Evolutionary conservation across 2,113 vertebrate species (phyloP), one percentile per base, ranked within the genome.

Genomic region (Rhynchomys soricoides): DNA sequence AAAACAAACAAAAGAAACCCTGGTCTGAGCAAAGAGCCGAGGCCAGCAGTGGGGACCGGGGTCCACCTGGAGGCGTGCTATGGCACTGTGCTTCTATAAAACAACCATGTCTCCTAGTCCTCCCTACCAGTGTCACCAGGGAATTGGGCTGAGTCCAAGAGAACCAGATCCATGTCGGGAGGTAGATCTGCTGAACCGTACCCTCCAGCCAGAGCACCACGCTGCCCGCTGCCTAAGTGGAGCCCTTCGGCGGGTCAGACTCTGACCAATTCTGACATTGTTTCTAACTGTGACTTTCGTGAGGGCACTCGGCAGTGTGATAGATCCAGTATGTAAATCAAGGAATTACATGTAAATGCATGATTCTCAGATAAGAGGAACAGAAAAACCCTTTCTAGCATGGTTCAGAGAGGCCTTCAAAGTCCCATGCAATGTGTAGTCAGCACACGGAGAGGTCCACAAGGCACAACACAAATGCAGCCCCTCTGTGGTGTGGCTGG

Each of bases 171-270:
- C 64, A 88, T 37, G 82, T 2, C 6, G 1, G 50, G 3, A 34
- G 17, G 34, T 2, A 59, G 73, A 8, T n/a, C 13, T 7, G 1
- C 64, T 68, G 31, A 68, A 15, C 15, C 29, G 11, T 13, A 71
- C 68, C 16, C 5, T n/a, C 34, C 43, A 40, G 40, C 24, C 52
- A 29, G 13, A 59, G 52, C 1, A 0, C 0, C 3, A 0, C 0
- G 37, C 37, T 24, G 22, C 59, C 77, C 22, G 48, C 31, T 19
- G 15, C 43, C 85, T 4, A 24, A 6, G 13, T 8, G 13, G 8
- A 9, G 55, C 16, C 10, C 75, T 85, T 87, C 1, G 4, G 19
- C 34, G 37, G 1, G 1, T 0, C 10, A 26, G 6, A 52, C n/a
- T 57, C 94, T 88, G 40, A 88, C 3, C 77, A 24, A n/a, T 55